Evolutionary conservation across 1,140 invertebrate genomes (phyloP).

Genomic region (Berghia stephanieae): DNA sequence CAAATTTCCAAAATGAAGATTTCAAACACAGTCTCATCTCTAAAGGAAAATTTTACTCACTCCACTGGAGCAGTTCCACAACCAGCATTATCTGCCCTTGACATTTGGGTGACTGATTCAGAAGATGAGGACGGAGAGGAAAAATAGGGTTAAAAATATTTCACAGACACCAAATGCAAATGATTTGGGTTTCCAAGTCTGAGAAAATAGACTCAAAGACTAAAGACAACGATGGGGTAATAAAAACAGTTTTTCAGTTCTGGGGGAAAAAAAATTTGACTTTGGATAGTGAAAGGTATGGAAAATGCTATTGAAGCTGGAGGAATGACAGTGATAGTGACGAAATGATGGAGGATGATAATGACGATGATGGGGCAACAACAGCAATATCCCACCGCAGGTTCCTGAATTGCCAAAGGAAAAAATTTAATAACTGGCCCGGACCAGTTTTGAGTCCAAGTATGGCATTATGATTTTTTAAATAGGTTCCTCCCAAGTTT

Average conservation of each 20-base stretch:
- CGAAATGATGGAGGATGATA: conserved; percentile 24
- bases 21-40: neutral
- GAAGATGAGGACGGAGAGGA: conserved; percentile 36
- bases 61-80: neutral
- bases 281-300: conserved; percentile 11
- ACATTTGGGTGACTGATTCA: conserved; percentile 38
- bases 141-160: neutral
- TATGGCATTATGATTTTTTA: neutral
- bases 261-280: neutral
- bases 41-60: neutral
- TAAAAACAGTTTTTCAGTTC: neutral
- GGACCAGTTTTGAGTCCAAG: conserved; percentile 38
- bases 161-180: neutral
- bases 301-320: conserved; percentile 7
- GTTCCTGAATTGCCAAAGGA: conserved; percentile 36
- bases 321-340: conserved; percentile 34
- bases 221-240: neutral
- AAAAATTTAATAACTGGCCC: conserved; percentile 42
- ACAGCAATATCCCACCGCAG: conserved; percentile 16
- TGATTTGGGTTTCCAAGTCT: neutral
- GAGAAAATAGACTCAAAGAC: neutral
- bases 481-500: neutral
- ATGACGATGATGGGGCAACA: conserved; percentile 1
- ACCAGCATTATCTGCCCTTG: conserved; percentile 18
- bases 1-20: neutral